A percentile compares a stretch with the other conserved stretches of the same genome.
phyloP scores from a whole-genome alignment of 2,797 vertebrate genomes.

The Macropodus opercularis region DNA sequence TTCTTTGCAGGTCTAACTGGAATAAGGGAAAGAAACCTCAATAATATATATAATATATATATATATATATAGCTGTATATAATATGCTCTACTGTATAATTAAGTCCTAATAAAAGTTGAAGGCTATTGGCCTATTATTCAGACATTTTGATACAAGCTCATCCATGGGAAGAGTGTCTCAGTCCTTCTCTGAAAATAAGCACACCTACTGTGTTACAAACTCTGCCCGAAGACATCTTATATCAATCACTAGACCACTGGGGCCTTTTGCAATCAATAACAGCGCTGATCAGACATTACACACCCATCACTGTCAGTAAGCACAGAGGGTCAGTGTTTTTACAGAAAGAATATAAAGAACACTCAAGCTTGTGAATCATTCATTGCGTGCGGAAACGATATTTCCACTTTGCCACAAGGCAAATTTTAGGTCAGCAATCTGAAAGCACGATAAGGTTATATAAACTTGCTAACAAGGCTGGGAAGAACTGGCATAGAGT shows the following conservation, averaged over 20 bases:
- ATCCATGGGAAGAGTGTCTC: slow-evolving; percentile 2
- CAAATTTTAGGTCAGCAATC: slow-evolving; percentile 58
- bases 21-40: too few species aligned
- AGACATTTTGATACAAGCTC: neutral
- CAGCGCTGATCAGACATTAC: neutral
- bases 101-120: too few species aligned
- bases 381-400: slow-evolving; percentile 34
- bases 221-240: neutral
- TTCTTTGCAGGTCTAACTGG: too few species aligned
- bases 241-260: neutral
- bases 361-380: slow-evolving; percentile 4
- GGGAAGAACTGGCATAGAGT: slow-evolving; percentile 3
- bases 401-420: slow-evolving; percentile 22
- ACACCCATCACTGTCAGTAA: neutral
- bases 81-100: too few species aligned
- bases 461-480: slow-evolving; percentile 17
- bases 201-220: slow-evolving; percentile 11
- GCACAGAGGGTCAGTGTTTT: neutral
- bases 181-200: slow-evolving; percentile 5
- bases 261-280: neutral
- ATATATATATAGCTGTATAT: too few species aligned
- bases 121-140: neutral
- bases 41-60: too few species aligned
- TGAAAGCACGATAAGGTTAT: slow-evolving; percentile 36
- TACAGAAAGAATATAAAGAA: neutral